Evolutionary conservation across 1,140 invertebrate species (phyloP), one percentile per base, ranked within the genome.

Genomic region (Drosophila tristis): DNA sequence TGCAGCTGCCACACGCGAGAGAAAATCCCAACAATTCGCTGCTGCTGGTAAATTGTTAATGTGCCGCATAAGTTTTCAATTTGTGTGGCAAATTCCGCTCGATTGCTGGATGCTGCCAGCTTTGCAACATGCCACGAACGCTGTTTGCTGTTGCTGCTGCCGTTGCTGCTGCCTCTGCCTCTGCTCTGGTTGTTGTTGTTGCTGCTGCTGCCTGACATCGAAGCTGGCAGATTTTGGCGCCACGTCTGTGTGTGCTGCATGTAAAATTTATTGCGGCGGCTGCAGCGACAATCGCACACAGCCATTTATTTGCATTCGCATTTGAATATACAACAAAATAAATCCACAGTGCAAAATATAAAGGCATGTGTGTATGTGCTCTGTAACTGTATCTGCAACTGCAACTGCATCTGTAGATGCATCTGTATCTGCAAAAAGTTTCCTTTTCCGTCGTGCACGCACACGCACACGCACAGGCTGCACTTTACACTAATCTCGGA

Each of bases 21-120:
- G 53, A 70, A 84, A 79, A 85, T 80, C 77, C 63, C 76, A 80
- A 80, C 80, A 85, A 85, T 85, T 85, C 73, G 29, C 29, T 8
- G 29, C 31, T 31, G 29, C 64, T 80, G 76, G 78, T 85, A 85
- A 85, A 85, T 85, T 85, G 80, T 85, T 85, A 85, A 85, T 85
- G 80, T 66, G 80, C 64, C 76, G 76, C 80, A 85, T 85, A 85
- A 85, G 76, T 85, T 85, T 85, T 85, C 80, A 85, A 85, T 85
- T 85, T 85, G 80, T 85, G 80, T 72, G 73, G 80, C 75, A 84
- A 85, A 87, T 87, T 72, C 78, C 66, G 71, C 58, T 60, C 61
- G 51, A 29, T 39, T 15, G 35, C 44, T 49, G 43, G 54, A 50
- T 56, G 43, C 55, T 63, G 65, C 59, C 84, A 39, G 4, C 11